phyloP scores from a whole-genome alignment of 2,888 invertebrate species.

The Orchesella flavescens region DNA sequence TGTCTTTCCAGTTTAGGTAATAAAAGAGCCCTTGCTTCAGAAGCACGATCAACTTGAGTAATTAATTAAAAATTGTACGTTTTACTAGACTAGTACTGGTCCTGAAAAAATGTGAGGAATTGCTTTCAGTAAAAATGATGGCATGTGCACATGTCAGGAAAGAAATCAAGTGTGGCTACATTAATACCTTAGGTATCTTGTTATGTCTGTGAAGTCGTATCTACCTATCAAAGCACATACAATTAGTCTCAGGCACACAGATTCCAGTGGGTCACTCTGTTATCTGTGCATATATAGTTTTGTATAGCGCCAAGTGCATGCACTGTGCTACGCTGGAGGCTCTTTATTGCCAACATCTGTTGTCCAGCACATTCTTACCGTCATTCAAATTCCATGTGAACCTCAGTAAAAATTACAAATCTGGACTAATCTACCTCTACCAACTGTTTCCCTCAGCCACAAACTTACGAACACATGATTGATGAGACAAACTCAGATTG shows the following conservation, averaged over 20 bases:
- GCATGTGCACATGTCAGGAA: conserved; percentile 63
- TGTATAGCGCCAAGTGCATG: neutral
- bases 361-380: conserved; percentile 59
- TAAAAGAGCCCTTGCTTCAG: neutral
- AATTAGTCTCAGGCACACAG: conserved; percentile 45
- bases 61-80: conserved; percentile 64
- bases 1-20: conserved; percentile 2
- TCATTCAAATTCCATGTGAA: conserved; percentile 65
- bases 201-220: conserved; percentile 23
- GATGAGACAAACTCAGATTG: conserved; percentile 62
- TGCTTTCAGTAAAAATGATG: conserved; percentile 53
- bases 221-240: conserved; percentile 6
- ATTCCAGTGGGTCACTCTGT: conserved; percentile 65
- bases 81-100: conserved; percentile 44
- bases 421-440: conserved; percentile 35
- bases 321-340: conserved; percentile 38
- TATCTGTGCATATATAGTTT: neutral
- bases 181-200: conserved; percentile 36
- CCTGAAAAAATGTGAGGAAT: conserved; percentile 43
- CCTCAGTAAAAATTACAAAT: conserved; percentile 36
- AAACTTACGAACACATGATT: conserved; percentile 42
- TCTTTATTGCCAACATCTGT: conserved; percentile 59
- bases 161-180: conserved; percentile 44
- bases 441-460: conserved; percentile 57
- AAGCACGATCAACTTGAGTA: conserved; percentile 58